These are phyloP conservation scores for Perdita meconis DNA, from an alignment of 2,888 invertebrate species.

Conservation along the genomic window DNA sequence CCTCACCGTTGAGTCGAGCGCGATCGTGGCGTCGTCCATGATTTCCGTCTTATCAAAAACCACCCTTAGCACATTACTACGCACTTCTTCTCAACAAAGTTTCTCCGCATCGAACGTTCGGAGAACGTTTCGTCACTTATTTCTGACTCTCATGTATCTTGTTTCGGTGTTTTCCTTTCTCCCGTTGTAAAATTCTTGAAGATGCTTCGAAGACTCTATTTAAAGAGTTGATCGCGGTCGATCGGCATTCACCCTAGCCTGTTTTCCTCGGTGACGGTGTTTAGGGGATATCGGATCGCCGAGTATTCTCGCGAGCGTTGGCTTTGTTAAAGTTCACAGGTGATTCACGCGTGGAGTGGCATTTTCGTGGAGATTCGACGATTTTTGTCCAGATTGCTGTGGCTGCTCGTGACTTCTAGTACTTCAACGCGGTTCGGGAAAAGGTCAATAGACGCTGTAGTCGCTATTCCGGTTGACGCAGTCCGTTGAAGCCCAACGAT, in stretches of 20 bases:
- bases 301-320: neutral
- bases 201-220: neutral
- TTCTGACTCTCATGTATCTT: neutral
- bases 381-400: neutral
- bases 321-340: neutral
- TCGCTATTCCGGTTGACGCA: slow-evolving; percentile 73
- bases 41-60: too few relatives aligned
- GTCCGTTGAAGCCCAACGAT: slow-evolving; percentile 71
- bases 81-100: slow-evolving; percentile 5
- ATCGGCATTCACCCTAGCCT: neutral
- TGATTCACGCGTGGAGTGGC: neutral
- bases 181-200: neutral
- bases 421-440: slow-evolving; percentile 43
- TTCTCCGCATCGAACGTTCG: slow-evolving; percentile 5
- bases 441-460: slow-evolving; percentile 71
- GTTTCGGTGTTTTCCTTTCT: neutral
- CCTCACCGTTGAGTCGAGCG: slow-evolving; percentile 80
- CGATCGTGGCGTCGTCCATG: slow-evolving; percentile 69
- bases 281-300: neutral
- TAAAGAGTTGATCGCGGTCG: neutral
- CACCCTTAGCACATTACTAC: slow-evolving; percentile 27
- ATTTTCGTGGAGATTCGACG: neutral
- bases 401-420: slow-evolving; percentile 3
- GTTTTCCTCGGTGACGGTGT: neutral
- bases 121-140: slow-evolving; percentile 18